Evolutionary conservation across 2,113 vertebrate genomes (phyloP).

Genomic region (Colistium nudipinnis): DNA sequence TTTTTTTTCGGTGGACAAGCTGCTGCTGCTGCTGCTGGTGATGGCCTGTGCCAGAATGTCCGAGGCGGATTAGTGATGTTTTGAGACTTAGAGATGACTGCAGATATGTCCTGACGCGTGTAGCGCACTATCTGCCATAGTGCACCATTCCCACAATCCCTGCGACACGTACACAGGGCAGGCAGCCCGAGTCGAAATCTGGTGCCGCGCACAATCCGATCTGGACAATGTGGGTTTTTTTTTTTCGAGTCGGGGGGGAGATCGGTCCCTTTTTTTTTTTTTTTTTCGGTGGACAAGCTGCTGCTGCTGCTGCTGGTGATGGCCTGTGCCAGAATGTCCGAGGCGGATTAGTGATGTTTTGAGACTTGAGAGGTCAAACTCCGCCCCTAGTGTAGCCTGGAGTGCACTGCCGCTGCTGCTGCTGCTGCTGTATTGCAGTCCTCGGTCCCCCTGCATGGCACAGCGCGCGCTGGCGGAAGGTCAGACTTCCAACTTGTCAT

Average conservation of each 20-base stretch:
- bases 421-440: conserved; percentile 70
- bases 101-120: conserved; percentile 55
- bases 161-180: conserved; percentile 33
- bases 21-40: conserved; percentile 18
- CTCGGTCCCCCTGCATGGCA: conserved; percentile 59
- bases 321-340: conserved; percentile 73
- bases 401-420: conserved; percentile 76
- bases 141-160: conserved; percentile 52
- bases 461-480: conserved; percentile 68
- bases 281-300: conserved; percentile 11
- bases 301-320: conserved; percentile 48
- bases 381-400: conserved; percentile 79
- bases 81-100: conserved; percentile 66
- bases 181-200: no score
- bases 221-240: not conserved
- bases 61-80: conserved; percentile 80
- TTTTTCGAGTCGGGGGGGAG: no score
- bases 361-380: conserved; percentile 80
- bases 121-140: conserved; percentile 54
- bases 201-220: not conserved
- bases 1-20: conserved; percentile 13
- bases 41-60: conserved; percentile 72
- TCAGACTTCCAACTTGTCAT: conserved; percentile 77
- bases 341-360: conserved; percentile 80
- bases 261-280: conserved; percentile 21